Base-by-base conservation (phyloP, 23 tunicate species). In the Halocynthia aurantium region DNA sequence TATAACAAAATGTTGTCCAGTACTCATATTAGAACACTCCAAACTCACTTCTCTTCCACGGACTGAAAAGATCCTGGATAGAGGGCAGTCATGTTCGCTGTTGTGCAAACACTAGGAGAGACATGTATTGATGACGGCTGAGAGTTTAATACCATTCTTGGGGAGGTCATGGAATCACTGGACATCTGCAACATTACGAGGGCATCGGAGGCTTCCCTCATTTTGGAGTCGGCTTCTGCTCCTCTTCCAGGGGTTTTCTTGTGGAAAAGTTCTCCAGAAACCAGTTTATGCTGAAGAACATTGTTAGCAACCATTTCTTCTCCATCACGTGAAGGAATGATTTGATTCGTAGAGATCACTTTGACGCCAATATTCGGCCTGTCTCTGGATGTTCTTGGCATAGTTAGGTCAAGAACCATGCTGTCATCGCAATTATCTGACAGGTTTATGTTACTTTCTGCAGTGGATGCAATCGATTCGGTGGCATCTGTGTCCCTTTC, bases 361-460 rank as follows among this genome's bases (percentile, higher is more conserved):
- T 31, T 31, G 44, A 31, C 44, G 44, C 44, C 44, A 31, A 31
- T 31, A 31, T 31, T 31, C 44, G 1, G 44, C 44, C 44, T 31
- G 44, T 31, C 44, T 31, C 21, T n/a, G 8, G 62, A 53, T 12
- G 22, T 55, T 56, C 56, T 74, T 18, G 55, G 78, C 78, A 73
- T 52, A 49, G 85, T 58, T 7, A 82, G 69, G 53, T 82, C 85
- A 44, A 82, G 85, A 51, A 61, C 85, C 73, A 20, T 21, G 22
- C 56, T 74, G 10, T 74, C 78, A 53, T 74, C 78, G 0, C 12
- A 8, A 10, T 51, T 40, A 54, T 64, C 57, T 10, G 55, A 62
- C 8, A 21, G 2, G 21, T 64, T 52, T 9, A 44, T 56, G 22
- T 31, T 74, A 11, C 22, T 74, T 12, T 55, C 62, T 13, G 56